A percentile compares a stretch with the other conserved stretches of the same genome.
phyloP scores from a whole-genome alignment of 2,888 invertebrate species.

The Chymomyza fuscimana region DNA sequence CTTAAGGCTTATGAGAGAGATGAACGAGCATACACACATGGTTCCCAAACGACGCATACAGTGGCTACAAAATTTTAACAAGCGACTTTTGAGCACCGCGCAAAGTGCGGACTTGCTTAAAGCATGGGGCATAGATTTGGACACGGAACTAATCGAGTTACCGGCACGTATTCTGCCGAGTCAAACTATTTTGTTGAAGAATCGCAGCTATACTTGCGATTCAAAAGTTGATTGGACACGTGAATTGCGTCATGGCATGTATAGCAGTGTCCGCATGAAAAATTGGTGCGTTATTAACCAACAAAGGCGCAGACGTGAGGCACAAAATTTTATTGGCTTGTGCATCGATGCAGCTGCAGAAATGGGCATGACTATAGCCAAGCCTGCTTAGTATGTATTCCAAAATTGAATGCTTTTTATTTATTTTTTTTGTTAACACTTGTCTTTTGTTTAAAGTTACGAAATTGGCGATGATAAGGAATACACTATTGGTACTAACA shows the following conservation, averaged over 20 bases:
- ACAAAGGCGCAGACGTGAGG: slow-evolving; percentile 60
- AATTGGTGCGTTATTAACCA: slow-evolving; percentile 80
- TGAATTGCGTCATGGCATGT: background rate
- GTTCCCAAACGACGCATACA: slow-evolving; percentile 85
- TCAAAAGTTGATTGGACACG: background rate
- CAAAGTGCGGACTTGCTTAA: slow-evolving; percentile 83
- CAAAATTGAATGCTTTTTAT: background rate
- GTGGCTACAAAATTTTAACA: slow-evolving; percentile 86
- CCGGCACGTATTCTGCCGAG: slow-evolving; percentile 84
- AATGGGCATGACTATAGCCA: slow-evolving; percentile 78
- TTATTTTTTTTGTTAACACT: background rate
- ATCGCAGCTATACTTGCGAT: slow-evolving; percentile 12
- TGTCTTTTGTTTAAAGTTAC: slow-evolving; percentile 42
- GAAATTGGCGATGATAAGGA: slow-evolving; percentile 83
- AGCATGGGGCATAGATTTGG: slow-evolving; percentile 87
- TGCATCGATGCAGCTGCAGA: slow-evolving; percentile 79
- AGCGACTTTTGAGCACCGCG: slow-evolving; percentile 81
- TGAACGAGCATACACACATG: slow-evolving; percentile 89
- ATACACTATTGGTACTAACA: slow-evolving; percentile 82
- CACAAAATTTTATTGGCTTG: slow-evolving; percentile 66
- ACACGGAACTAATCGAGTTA: slow-evolving; percentile 83
- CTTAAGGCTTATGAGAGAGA: slow-evolving; percentile 82
- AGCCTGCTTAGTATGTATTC: slow-evolving; percentile 76
- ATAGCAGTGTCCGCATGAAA: slow-evolving; percentile 70
- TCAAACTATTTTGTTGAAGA: slow-evolving; percentile 84